These are phyloP conservation scores for Apocrypta bakeri DNA, from an alignment of 1,140 invertebrate genomes.

Conservation along the genomic window DNA sequence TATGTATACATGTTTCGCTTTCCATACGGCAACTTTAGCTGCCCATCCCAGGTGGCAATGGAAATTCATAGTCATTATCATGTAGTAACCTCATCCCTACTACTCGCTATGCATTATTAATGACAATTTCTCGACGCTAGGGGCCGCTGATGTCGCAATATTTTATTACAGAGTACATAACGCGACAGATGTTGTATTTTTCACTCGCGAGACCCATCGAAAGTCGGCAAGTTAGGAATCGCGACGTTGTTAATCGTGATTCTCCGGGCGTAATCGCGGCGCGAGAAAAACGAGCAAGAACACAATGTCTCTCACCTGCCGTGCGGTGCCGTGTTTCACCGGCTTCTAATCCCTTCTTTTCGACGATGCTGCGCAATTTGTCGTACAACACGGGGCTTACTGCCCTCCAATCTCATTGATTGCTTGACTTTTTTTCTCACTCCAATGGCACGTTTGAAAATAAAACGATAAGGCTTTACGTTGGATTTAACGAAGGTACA, in stretches of 20 bases:
- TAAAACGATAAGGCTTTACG: no score
- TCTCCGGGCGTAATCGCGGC: no score
- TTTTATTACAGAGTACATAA: background rate
- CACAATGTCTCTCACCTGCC: background rate
- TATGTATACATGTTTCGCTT: background rate
- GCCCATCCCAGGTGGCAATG: background rate
- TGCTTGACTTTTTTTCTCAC: background rate
- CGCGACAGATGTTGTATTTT: background rate
- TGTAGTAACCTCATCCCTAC: background rate
- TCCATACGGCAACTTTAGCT: background rate
- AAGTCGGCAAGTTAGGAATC: no score
- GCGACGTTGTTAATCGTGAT: background rate
- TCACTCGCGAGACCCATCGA: background rate
- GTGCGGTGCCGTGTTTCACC: background rate
- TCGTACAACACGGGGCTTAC: background rate
- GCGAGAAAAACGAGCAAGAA: background rate
- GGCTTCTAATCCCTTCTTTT: constrained; percentile 14
- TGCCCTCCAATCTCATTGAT: background rate
- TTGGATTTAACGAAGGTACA: background rate
- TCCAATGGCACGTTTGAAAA: background rate
- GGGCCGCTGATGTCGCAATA: background rate
- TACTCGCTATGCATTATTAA: constrained; percentile 24
- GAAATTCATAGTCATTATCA: constrained; percentile 45
- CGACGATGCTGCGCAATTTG: background rate
- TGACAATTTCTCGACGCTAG: background rate